These are phyloP conservation scores for Paragorgia papillata DNA, from an alignment of 92 coral and sea anemone genomes.

Conservation along the genomic window DNA sequence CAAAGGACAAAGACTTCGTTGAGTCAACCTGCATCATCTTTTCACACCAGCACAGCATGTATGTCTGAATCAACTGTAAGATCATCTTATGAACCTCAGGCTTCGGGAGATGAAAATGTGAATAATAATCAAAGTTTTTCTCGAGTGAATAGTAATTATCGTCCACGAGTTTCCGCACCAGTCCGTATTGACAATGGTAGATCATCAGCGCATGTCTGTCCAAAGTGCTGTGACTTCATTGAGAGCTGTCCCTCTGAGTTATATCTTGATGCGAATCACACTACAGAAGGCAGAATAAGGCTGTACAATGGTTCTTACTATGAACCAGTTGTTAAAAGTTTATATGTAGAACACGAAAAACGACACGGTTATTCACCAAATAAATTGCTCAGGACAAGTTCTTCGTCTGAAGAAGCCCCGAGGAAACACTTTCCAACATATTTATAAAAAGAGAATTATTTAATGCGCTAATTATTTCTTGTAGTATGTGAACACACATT, in stretches of 20 bases:
- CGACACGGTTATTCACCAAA: constrained; percentile 21
- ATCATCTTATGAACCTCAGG: constrained; percentile 48
- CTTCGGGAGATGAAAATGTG: constrained; percentile 35
- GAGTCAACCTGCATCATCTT: constrained; percentile 51
- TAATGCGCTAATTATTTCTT: too few relatives aligned
- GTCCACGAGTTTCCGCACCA: constrained; percentile 16
- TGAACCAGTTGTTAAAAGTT: constrained; percentile 10
- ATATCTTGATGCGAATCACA: background rate
- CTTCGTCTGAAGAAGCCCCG: constrained; percentile 5
- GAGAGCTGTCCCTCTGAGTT: constrained; percentile 1
- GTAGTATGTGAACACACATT: too few relatives aligned
- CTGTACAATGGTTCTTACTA: constrained; percentile 5
- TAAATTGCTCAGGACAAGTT: constrained; percentile 9
- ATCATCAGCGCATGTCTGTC: constrained; percentile 28
- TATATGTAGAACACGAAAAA: too few relatives aligned
- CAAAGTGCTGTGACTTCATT: constrained; percentile 8
- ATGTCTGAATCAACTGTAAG: constrained; percentile 90
- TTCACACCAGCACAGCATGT: constrained; percentile 83
- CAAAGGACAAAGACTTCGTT: constrained; percentile 9
- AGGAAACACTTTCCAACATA: constrained; percentile 12
- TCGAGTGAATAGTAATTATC: background rate
- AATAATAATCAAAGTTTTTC: constrained; percentile 13
- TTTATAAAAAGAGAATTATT: constrained; percentile 17
- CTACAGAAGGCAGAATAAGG: background rate
- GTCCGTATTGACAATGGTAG: constrained; percentile 15